Evolutionary conservation across 2,797 vertebrate species (phyloP), one percentile per base, ranked within the genome.

Genomic region (Acanthurus lineatus): DNA sequence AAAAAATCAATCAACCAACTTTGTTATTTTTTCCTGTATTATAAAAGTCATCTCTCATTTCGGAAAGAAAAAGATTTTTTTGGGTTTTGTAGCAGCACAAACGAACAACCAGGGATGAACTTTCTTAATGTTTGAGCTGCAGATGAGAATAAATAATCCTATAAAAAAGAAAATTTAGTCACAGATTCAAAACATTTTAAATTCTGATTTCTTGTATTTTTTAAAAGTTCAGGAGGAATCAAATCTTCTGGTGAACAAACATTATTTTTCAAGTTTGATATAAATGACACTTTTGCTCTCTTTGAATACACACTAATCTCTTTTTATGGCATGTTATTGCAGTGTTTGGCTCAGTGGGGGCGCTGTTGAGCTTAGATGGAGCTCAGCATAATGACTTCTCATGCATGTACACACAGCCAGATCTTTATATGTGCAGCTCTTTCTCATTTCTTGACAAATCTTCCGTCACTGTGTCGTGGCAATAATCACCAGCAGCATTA

Each of bases 361-460:
- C 91, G 67, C 54, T 85, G 77, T 91, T 87, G 86, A 89, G 69
- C 86, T 86, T 48, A 60, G 73, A 63, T 67, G 53, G 9, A 78
- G 19, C 4, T 53, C 6, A 22, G 9, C 19, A 45, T 32, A 20
- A 54, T 6, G n/a, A 52, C 35, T 64, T 42, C 35, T 42, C 20
- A 70, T 68, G 32, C 12, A n/a, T 57, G 25, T 71, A 6, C 16
- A 45, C 45, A 57, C 38, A 56, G n/a, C 1, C 9, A 63, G 45
- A 53, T 11, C 61, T 76, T 45, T 44, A 69, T 47, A 51, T 60
- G 56, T 70, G 32, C 45, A 44, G 54, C 54, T 61, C 25, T 72
- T 54, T 60, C 6, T 59, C 25, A 53, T 48, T n/a, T 62, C 51
- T 72, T 20, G 74, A 63, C 12, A 19, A 76, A 9, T 45, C 28